Base-by-base conservation (phyloP, 2,888 invertebrate genomes). In the Anthrax anthrax region DNA sequence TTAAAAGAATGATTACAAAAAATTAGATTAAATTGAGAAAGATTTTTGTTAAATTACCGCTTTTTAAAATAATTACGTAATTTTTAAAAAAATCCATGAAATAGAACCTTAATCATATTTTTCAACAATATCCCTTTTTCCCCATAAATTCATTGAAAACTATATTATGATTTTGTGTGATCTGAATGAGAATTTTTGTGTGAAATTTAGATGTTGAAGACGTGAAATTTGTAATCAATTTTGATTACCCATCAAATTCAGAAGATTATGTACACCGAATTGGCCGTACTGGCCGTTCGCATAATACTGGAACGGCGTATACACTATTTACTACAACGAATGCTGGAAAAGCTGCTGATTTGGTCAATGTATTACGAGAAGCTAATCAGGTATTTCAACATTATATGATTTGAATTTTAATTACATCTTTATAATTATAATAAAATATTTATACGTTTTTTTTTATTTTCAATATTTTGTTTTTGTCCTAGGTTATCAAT, bases 161-260 rank as follows among this genome's bases (percentile, higher is more conserved):
- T 23, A 6, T 23, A 4, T 23, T 23, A 23, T 23, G 23, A 23
- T 32, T 32, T 32, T 10, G 12, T 29, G 29, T 32, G 9, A 32
- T 32, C 9, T 32, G 29, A 32, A 47, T 43, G 16, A 39, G n/a
- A 42, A 42, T 44, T 45, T 45, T 42, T 18, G 29, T 32, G 29
- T 32, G 29, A 12, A 53, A 55, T 56, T 55, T 77, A 96, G 96
- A 97, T 80, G 95, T 96, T 70, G 92, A 95, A 69, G 96, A 97
- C 74, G 94, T 96, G 67, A 94, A 95, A 76, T 95, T 90, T 77
- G 96, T 97, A 61, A 92, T 97, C 74, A 97, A 96, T 78, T 94
- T 86, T 76, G 96, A 96, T 72, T 96, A 94, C 71, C 96, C 96
- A 47, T 88, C 88, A 65, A 90, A 89, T 69, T 92, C 92, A 4